These are phyloP conservation scores for Callocephalon fimbriatum DNA, from an alignment of 2,113 vertebrate genomes.

Conservation along the genomic window DNA sequence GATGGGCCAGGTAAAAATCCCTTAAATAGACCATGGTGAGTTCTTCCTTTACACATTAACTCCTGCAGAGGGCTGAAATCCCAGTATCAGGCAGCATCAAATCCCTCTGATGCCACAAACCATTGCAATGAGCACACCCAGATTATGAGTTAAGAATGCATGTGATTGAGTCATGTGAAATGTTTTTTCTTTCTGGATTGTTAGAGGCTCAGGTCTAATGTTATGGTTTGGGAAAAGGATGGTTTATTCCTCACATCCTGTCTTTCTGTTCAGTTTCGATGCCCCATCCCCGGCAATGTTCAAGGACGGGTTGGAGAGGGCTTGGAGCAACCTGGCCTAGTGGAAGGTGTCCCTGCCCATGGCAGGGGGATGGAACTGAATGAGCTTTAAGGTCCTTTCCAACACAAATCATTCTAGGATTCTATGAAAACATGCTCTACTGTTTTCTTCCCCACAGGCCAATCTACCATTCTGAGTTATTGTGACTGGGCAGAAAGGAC, in stretches of 20 bases:
- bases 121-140: background rate
- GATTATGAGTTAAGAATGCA: background rate
- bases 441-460: background rate
- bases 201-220: background rate
- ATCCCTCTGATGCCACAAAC: background rate
- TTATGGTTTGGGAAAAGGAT: background rate
- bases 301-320: background rate
- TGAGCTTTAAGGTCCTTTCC: background rate
- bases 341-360: background rate
- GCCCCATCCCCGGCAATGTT: background rate
- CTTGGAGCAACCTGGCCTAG: background rate
- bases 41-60: background rate
- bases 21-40: background rate
- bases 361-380: background rate
- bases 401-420: background rate
- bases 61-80: background rate
- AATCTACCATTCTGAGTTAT: constrained; percentile 9
- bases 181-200: background rate
- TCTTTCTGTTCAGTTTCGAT: background rate
- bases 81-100: background rate
- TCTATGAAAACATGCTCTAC: background rate
- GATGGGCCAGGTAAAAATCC: background rate
- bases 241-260: background rate
- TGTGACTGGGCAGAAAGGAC: constrained; percentile 8
- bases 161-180: background rate